These are phyloP conservation scores for Anaspis maculata DNA, from an alignment of 2,888 invertebrate species.

Conservation along the genomic window DNA sequence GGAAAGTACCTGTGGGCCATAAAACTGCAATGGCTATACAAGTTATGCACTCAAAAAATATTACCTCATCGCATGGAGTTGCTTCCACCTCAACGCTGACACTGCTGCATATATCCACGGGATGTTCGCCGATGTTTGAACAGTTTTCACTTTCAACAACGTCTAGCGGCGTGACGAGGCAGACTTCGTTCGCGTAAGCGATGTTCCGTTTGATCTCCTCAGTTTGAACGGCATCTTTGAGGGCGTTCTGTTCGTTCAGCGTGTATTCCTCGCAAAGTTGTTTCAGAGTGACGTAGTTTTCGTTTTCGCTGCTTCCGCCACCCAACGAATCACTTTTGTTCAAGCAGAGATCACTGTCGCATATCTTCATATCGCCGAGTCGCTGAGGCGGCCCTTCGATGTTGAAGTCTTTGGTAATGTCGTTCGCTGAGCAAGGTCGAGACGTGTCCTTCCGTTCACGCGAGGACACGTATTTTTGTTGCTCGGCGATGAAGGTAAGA, in stretches of 20 bases:
- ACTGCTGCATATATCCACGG: conserved; percentile 39
- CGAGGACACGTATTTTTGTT: conserved; percentile 60
- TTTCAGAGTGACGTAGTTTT: conserved; percentile 41
- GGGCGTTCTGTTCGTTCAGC: conserved; percentile 23
- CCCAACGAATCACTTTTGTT: conserved; percentile 21
- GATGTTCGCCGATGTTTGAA: conserved; percentile 36
- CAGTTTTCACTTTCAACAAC: conserved; percentile 40
- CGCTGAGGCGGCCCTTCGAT: conserved; percentile 46
- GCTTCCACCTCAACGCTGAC: conserved; percentile 34
- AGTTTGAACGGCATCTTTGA: too few species aligned
- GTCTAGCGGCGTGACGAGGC: conserved; percentile 39
- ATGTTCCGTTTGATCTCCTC: conserved; percentile 26
- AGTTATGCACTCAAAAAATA: too few species aligned
- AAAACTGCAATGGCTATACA: too few species aligned
- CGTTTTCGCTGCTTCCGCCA: conserved; percentile 25
- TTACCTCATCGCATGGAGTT: too few species aligned
- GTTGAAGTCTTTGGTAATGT: conserved; percentile 42
- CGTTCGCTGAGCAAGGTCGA: conserved; percentile 45
- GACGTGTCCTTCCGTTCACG: conserved; percentile 48
- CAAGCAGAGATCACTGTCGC: conserved; percentile 24
- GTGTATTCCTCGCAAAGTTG: conserved; percentile 37
- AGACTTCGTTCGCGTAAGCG: conserved; percentile 41
- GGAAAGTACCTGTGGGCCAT: too few species aligned
- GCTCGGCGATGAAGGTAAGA: conserved; percentile 66
- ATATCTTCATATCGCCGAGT: conserved; percentile 30